Evolutionary conservation across 2,888 invertebrate genomes (phyloP).

Genomic region (Cremastobaeus sp.): DNA sequence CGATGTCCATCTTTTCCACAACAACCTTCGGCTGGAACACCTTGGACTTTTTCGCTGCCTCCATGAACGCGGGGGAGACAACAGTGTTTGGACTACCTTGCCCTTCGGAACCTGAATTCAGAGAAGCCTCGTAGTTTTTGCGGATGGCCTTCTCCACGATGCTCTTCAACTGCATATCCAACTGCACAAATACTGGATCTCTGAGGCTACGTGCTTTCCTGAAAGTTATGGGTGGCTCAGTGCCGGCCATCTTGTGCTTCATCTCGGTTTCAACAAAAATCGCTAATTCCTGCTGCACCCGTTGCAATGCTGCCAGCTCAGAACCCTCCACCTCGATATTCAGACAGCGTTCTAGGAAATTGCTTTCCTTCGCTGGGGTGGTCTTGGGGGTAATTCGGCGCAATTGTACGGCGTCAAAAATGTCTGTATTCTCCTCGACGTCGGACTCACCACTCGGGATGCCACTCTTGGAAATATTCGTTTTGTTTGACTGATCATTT

Average conservation of each 20-base stretch:
- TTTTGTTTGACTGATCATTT: not conserved
- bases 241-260: conserved; percentile 50
- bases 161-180: conserved; percentile 71
- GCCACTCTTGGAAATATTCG: conserved; percentile 39
- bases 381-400: conserved; percentile 67
- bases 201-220: conserved; percentile 51
- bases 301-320: conserved; percentile 69
- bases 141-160: conserved; percentile 73
- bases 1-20: conserved; percentile 66
- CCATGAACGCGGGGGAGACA: conserved; percentile 66
- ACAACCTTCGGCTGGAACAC: conserved; percentile 72
- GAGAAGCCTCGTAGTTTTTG: conserved; percentile 70
- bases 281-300: conserved; percentile 71
- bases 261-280: conserved; percentile 72
- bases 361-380: conserved; percentile 31
- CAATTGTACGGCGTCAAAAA: conserved; percentile 74
- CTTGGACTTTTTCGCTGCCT: conserved; percentile 67
- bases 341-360: conserved; percentile 69
- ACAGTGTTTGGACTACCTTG: conserved; percentile 43
- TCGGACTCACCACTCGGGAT: conserved; percentile 44
- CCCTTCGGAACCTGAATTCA: conserved; percentile 6
- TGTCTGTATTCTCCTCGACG: conserved; percentile 70
- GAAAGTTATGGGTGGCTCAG: not conserved
- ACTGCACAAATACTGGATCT: conserved; percentile 62
- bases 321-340: conserved; percentile 74